These are phyloP conservation scores for Melanaphis sacchari DNA, from an alignment of 1,140 invertebrate genomes.

Conservation along the genomic window DNA sequence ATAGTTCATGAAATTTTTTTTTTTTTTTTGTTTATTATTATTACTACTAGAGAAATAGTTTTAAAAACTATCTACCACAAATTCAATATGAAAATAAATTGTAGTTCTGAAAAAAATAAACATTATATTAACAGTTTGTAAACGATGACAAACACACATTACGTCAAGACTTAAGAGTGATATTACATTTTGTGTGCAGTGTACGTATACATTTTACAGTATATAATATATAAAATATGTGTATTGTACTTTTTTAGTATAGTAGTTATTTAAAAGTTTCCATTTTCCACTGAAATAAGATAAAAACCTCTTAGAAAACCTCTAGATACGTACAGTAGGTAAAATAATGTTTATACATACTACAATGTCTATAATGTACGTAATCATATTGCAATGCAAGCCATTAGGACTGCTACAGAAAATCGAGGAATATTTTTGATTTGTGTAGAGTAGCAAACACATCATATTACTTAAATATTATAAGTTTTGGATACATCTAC, in stretches of 20 bases:
- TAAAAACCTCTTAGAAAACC: neutral
- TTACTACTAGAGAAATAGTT: neutral
- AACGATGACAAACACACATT: neutral
- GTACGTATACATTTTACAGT: neutral
- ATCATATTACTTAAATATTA: neutral
- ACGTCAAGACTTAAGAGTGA: neutral
- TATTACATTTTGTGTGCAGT: neutral
- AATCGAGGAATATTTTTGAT: neutral
- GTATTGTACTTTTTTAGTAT: neutral
- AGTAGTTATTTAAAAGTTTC: neutral
- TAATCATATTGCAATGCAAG: neutral
- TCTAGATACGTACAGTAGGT: neutral
- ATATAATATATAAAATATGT: neutral
- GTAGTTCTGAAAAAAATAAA: neutral
- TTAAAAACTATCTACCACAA: neutral
- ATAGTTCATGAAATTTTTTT: neutral
- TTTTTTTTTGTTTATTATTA: neutral
- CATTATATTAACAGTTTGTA: neutral
- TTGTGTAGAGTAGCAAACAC: neutral
- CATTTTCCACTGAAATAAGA: neutral
- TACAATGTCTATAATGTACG: neutral
- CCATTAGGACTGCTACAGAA: neutral
- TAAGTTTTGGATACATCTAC: no score
- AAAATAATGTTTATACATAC: no score
- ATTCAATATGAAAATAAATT: neutral